Conservation (phyloP, 2,113 vertebrate genomes). For the Alethe diademata region DNA sequence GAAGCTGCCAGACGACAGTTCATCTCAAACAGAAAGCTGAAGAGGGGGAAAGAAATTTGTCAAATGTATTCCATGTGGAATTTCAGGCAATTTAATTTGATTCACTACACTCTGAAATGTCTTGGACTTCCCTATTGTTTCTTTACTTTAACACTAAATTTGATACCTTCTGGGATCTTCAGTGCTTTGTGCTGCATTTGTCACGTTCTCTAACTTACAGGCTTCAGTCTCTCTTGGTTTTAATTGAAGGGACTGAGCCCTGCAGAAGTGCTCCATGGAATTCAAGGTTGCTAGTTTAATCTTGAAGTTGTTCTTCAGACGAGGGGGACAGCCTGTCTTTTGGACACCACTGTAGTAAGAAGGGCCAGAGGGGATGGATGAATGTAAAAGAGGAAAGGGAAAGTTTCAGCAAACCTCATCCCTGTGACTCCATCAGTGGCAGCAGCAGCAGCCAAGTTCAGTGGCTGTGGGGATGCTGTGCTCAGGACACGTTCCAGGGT, state of each 20-base stretch:
- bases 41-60: slow-evolving; percentile 69
- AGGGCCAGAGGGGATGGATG: neutral
- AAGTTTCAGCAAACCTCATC: neutral
- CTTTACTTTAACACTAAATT: slow-evolving; percentile 56
- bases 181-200: slow-evolving; percentile 53
- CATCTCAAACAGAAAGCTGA: slow-evolving; percentile 71
- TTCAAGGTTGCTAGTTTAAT: neutral
- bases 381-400: neutral
- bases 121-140: slow-evolving; percentile 64
- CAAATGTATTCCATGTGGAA: slow-evolving; percentile 66
- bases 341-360: neutral
- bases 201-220: slow-evolving; percentile 47
- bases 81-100: slow-evolving; percentile 68
- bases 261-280: neutral
- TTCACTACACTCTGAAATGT: slow-evolving; percentile 59
- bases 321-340: neutral
- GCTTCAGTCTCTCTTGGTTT: neutral
- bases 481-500: neutral
- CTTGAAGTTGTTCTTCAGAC: neutral
- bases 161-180: slow-evolving; percentile 51
- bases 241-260: neutral
- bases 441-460: neutral
- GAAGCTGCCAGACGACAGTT: slow-evolving; percentile 70
- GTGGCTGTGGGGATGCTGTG: rapidly evolving
- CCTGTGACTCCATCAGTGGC: neutral